Evolutionary conservation across 2,113 vertebrate species (phyloP).

Genomic region (Melanostigma gelatinosum): DNA sequence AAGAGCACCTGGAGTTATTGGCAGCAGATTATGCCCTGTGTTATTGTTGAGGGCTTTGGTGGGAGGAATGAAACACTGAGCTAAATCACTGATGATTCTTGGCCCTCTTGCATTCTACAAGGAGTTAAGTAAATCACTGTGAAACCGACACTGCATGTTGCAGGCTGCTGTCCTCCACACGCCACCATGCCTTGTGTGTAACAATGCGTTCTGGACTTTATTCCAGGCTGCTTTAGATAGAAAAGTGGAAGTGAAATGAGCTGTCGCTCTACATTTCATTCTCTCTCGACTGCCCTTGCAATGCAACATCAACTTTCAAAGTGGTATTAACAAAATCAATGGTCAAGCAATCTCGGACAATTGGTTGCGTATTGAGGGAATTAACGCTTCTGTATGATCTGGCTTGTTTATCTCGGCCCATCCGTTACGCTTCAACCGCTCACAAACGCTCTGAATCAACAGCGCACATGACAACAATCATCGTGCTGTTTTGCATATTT

Average conservation of each 20-base stretch:
- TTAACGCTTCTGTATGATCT: constrained; percentile 92
- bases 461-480: constrained; percentile 13
- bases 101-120: constrained; percentile 64
- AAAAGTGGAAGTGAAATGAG: constrained; percentile 32
- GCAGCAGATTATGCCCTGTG: constrained; percentile 76
- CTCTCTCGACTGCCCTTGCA: constrained; percentile 30
- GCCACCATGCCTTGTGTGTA: constrained; percentile 14
- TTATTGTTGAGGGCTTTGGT: constrained; percentile 80
- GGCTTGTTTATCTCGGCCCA: constrained; percentile 86
- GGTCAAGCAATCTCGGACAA: constrained; percentile 91
- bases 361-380: constrained; percentile 94
- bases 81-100: constrained; percentile 71
- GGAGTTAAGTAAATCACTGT: constrained; percentile 65
- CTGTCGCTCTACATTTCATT: constrained; percentile 27
- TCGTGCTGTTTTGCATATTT: constrained; percentile 22
- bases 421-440: constrained; percentile 72
- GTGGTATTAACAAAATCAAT: constrained; percentile 94
- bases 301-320: constrained; percentile 69
- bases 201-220: constrained; percentile 27
- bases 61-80: constrained; percentile 72
- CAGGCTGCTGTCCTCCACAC: neutral
- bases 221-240: constrained; percentile 22
- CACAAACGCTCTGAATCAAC: constrained; percentile 31
- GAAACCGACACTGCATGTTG: constrained; percentile 35
- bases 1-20: constrained; percentile 81